These are phyloP conservation scores for Pao palembangensis DNA, from an alignment of 2,113 vertebrate species.

Conservation along the genomic window DNA sequence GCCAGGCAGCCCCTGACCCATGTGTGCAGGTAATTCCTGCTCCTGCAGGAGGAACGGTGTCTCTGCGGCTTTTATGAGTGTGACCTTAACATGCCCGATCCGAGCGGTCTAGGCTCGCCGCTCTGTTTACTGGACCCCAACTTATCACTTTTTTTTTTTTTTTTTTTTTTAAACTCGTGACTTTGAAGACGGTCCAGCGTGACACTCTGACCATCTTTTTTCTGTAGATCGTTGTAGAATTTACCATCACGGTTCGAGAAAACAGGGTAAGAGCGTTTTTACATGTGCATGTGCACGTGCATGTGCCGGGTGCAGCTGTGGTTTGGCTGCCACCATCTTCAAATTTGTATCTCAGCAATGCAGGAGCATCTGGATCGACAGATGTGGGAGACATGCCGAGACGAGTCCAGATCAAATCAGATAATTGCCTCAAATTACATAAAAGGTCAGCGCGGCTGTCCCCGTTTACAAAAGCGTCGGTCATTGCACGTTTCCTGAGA, in stretches of 20 bases:
- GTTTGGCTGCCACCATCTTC: slow-evolving; percentile 32
- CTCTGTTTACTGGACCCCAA: slow-evolving; percentile 51
- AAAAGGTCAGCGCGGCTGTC: too few species aligned
- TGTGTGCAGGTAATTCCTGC: slow-evolving; percentile 56
- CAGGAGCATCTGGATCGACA: neutral
- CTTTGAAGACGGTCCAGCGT: slow-evolving; percentile 35
- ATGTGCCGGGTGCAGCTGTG: slow-evolving; percentile 39
- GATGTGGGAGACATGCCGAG: neutral
- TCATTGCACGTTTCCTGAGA: slow-evolving; percentile 9
- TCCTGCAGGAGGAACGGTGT: neutral
- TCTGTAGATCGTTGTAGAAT: slow-evolving; percentile 32
- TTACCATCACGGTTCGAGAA: slow-evolving; percentile 38
- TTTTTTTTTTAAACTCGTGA: slow-evolving; percentile 24
- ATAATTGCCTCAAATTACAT: slow-evolving; percentile 1
- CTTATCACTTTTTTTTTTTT: slow-evolving; percentile 27
- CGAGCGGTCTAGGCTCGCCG: slow-evolving; percentile 53
- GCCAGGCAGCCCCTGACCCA: slow-evolving; percentile 26
- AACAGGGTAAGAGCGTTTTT: slow-evolving; percentile 7
- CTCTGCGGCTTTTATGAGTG: slow-evolving; percentile 55
- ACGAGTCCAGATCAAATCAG: neutral
- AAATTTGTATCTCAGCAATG: slow-evolving; percentile 10
- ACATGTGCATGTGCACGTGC: slow-evolving; percentile 5
- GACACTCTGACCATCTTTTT: slow-evolving; percentile 17
- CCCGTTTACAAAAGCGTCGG: neutral
- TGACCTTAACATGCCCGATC: slow-evolving; percentile 64